phyloP scores from a whole-genome alignment of 2,113 vertebrate species.

The Trogon melanurus region DNA sequence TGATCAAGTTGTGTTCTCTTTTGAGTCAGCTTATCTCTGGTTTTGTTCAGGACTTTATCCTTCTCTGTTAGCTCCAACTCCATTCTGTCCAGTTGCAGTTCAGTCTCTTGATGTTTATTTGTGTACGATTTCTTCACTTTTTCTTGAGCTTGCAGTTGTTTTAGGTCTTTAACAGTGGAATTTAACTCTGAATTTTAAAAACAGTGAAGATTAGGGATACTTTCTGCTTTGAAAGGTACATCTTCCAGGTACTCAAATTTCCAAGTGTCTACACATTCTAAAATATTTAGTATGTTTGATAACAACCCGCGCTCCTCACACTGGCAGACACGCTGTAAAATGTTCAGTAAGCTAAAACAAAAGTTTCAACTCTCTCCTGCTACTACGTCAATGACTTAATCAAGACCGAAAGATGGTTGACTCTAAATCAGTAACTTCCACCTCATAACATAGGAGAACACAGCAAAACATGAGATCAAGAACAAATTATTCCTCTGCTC shows the following conservation, averaged over 20 bases:
- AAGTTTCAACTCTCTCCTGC: not conserved
- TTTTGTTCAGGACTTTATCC: conserved; percentile 82
- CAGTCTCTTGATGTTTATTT: conserved; percentile 81
- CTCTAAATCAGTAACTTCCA: not conserved
- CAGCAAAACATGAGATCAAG: not conserved
- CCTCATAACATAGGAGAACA: not conserved
- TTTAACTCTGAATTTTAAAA: conserved; percentile 79
- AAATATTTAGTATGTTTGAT: not conserved
- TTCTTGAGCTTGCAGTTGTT: conserved; percentile 83
- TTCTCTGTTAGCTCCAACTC: conserved; percentile 83
- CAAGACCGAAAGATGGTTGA: not conserved
- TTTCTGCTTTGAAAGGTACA: not conserved
- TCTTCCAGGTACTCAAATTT: not conserved
- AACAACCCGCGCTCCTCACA: not conserved
- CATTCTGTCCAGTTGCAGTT: conserved; percentile 81
- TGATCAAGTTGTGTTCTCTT: conserved; percentile 78
- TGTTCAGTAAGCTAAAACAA: not conserved
- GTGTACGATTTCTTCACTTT: conserved; percentile 79
- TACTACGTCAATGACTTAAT: not conserved
- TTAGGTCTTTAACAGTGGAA: conserved; percentile 80
- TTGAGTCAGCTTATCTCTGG: conserved; percentile 81
- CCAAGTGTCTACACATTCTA: not conserved
- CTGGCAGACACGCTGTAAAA: not conserved
- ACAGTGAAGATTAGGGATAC: not conserved
- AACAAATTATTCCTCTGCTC: not conserved